Base-by-base conservation (phyloP, 2,797 vertebrate genomes). In the Semaprochilodus insignis region DNA sequence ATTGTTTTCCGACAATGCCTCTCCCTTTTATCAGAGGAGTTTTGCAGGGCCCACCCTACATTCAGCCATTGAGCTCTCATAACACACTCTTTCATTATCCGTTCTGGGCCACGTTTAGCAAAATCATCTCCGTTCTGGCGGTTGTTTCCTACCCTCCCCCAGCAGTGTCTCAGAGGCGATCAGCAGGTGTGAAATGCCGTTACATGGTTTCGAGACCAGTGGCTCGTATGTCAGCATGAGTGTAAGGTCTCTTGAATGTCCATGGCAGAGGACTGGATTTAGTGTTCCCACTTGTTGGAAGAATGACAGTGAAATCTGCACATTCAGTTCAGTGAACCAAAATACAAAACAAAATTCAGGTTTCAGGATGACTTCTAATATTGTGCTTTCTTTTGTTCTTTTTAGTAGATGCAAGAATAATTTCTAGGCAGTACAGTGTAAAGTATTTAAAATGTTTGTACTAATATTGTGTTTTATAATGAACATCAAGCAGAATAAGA, bases 131-230 rank as follows among this genome's bases (percentile, higher is more conserved):
- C 60, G 48, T 65, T 71, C 63, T 55, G 78, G 27, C 44, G 13
- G 81, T 74, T 66, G 27, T 59, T 75, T 80, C 48, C 72, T 71
- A 3, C 55, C 52, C 21, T 27, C 65, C 52, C 36, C 52, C 52
- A 31, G 8, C 44, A 48, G 23, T 62, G 52, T 31, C 51, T 77
- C 51, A 14, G 34, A 82, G 65, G 70, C 36, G 62, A 77, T 85
- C 80, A 69, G 81, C 88, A 87, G 86, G 82, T 86, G 88, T 86
- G 82, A 83, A 80, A 81, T 78, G 80, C 40, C 60, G 71, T 81
- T 77, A 63, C 40, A 77, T 80, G 59, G 51, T 87, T 85, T 85
- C 11, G 1, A 81, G 60, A 57, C 31, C 52, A 44, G 67, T 44
- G 51, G 69, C 79, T 81, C 74, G 19, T 55, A 16, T 82, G 62